phyloP scores from a whole-genome alignment of 1,140 invertebrate species.

The Cherax destructor region DNA sequence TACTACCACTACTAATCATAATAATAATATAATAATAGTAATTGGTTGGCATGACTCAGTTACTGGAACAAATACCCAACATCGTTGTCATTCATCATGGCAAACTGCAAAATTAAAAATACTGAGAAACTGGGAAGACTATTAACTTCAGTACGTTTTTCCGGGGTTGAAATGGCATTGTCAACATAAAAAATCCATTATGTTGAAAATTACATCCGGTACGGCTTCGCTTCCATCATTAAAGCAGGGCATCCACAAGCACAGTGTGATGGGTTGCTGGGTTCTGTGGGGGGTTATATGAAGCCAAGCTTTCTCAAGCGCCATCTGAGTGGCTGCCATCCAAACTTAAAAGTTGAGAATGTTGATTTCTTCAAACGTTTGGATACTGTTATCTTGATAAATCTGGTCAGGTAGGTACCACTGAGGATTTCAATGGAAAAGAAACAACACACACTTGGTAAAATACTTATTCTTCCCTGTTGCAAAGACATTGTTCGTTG shows the following conservation, averaged over 20 bases:
- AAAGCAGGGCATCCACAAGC: slow-evolving; percentile 21
- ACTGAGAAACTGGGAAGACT: no score
- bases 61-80: no score
- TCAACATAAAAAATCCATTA: slow-evolving; percentile 25
- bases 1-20: no score
- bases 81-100: no score
- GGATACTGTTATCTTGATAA: neutral
- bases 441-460: slow-evolving; percentile 6
- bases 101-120: no score
- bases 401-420: slow-evolving; percentile 11
- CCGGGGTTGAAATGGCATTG: slow-evolving; percentile 34
- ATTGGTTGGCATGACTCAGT: no score
- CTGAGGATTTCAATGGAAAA: slow-evolving; percentile 23
- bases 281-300: slow-evolving; percentile 33
- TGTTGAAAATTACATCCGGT: slow-evolving; percentile 39
- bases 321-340: slow-evolving; percentile 16
- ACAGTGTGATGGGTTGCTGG: slow-evolving; percentile 26
- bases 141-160: neutral
- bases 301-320: slow-evolving; percentile 43
- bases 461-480: neutral
- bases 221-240: slow-evolving; percentile 38
- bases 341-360: slow-evolving; percentile 1
- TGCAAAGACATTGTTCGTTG: neutral
- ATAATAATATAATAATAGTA: no score
- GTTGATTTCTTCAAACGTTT: slow-evolving; percentile 20